Evolutionary conservation across 2,113 vertebrate genomes (phyloP).

Genomic region (Aythya baeri): DNA sequence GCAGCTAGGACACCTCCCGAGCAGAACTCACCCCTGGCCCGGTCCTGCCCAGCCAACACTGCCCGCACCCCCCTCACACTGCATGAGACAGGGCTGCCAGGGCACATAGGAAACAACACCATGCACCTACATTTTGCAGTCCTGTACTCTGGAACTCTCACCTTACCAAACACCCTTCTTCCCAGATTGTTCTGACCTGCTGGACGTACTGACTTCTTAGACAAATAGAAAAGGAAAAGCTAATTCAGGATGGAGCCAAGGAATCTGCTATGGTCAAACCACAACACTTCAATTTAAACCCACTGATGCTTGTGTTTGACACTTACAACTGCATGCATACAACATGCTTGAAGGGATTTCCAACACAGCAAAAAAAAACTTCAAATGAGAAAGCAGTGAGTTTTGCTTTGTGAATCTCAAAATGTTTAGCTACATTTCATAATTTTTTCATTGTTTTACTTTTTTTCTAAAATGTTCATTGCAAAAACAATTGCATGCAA

Average conservation of each 20-base stretch:
- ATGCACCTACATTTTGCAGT: too few relatives aligned
- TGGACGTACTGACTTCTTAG: not conserved
- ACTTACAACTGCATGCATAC: not conserved
- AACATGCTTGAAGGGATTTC: not conserved
- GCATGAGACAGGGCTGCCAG: too few relatives aligned
- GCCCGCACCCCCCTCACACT: too few relatives aligned
- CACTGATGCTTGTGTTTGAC: not conserved
- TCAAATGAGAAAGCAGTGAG: not conserved
- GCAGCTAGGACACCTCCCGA: not conserved
- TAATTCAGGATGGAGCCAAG: not conserved
- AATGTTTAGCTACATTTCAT: not conserved
- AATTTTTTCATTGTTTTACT: not conserved
- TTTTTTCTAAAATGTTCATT: not conserved
- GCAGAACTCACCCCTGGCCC: not conserved
- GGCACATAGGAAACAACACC: too few relatives aligned
- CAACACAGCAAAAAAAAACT: not conserved
- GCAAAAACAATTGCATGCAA: not conserved
- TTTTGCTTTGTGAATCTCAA: not conserved
- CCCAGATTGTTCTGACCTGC: not conserved
- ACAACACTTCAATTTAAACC: not conserved
- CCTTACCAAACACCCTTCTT: not conserved
- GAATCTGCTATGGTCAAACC: not conserved
- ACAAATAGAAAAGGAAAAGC: not conserved
- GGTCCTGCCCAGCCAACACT: not conserved
- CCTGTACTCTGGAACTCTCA: too few relatives aligned